Base-by-base conservation (phyloP, 2,797 vertebrate genomes). In the Chromobotia macracanthus region DNA sequence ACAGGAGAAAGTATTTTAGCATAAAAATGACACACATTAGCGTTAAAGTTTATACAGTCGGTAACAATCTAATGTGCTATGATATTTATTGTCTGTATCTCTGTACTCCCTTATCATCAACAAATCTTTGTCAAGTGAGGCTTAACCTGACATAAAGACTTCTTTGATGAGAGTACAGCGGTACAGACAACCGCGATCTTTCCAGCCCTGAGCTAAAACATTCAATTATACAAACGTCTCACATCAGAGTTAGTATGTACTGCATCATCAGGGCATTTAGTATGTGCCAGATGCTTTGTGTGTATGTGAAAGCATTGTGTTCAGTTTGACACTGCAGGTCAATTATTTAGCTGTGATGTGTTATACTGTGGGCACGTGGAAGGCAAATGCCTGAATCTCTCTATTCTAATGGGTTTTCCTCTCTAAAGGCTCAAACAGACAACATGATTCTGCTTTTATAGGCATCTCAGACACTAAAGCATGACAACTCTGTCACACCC, bases 341-440 rank as follows among this genome's bases (percentile, higher is more conserved):
- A 77, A 77, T 77, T 19, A 77, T 77, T 77, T 66, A 77, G 9
- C 18, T n/a, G 51, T 10, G 23, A 77, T 77, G 75, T 35, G 41
- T 48, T 48, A 48, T 68, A 46, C 28, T 44, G 21, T 56, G 65
- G n/a, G 53, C 31, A 38, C 31, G 38, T 28, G 38, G 51, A 23
- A 77, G 64, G 18, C 51, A 25, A 68, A 68, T 55, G 58, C 65
- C 46, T 35, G 65, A 68, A 60, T 77, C 23, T 67, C 23, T 67
- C 41, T 28, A 46, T 66, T 65, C 19, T 77, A 77, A 68, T 68
- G 65, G 23, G 18, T 68, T 77, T 58, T 68, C 4, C 41, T 48
- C 51, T 77, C 53, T 5, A 31, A 77, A 50, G 65, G 13, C 64
- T 48, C 23, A 19, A 18, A 68, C 12, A 31, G 15, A 9, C 38